Conservation (phyloP, 2,888 invertebrate genomes). For the Spialia ferax region DNA sequence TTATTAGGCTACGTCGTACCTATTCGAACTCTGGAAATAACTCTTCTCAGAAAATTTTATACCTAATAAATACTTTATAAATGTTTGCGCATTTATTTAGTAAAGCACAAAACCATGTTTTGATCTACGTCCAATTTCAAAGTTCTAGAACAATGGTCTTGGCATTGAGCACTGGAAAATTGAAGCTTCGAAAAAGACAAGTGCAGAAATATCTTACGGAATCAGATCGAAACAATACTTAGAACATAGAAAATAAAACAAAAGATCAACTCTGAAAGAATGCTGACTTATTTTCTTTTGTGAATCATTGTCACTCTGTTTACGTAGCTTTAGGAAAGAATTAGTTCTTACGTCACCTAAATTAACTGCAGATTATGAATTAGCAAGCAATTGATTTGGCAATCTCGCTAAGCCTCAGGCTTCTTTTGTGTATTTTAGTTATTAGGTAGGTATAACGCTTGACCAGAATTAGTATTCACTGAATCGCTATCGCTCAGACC, state of each 20-base stretch:
- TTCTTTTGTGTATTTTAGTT: constrained; percentile 3
- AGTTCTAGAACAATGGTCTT: constrained; percentile 34
- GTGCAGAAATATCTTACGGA: constrained; percentile 24
- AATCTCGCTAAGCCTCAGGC: background rate
- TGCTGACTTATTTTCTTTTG: background rate
- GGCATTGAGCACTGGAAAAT: constrained; percentile 19
- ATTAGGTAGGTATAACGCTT: constrained; percentile 19
- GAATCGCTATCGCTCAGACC: constrained; percentile 29
- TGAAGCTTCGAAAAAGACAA: constrained; percentile 27
- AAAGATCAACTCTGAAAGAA: background rate
- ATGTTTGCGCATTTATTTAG: background rate
- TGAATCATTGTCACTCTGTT: background rate
- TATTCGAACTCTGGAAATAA: no score
- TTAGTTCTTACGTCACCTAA: no score
- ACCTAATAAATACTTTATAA: no score
- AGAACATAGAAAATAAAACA: constrained; percentile 27
- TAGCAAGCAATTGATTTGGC: no score
- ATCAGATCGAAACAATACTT: constrained; percentile 33
- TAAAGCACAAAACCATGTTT: constrained; percentile 9
- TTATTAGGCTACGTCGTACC: no score
- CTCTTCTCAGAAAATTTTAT: no score
- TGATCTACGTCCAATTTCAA: constrained; percentile 30
- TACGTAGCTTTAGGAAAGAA: background rate
- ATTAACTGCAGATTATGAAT: no score
- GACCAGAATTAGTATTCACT: constrained; percentile 27